Evolutionary conservation across 2,888 invertebrate species (phyloP).

Genomic region (Ferrisia virgata): DNA sequence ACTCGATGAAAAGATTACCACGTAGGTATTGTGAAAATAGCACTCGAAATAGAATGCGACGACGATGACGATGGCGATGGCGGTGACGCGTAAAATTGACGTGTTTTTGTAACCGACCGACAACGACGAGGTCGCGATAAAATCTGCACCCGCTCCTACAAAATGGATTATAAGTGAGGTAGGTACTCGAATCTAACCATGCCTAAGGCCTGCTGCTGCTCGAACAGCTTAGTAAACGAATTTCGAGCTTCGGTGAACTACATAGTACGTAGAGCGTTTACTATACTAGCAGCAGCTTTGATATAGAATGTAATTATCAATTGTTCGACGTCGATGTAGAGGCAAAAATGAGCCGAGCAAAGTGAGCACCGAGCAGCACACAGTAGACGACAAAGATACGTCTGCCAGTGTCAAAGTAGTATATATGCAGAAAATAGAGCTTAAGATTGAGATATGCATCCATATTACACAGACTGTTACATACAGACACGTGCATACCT

Average conservation of each 20-base stretch:
- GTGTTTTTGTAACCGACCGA: neutral
- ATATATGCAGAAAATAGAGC: no score
- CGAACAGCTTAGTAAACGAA: neutral
- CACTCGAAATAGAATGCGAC: neutral
- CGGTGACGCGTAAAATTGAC: neutral
- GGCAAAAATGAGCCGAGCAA: neutral
- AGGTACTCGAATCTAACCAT: neutral
- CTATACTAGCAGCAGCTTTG: no score
- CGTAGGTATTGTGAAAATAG: neutral
- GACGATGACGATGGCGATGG: neutral
- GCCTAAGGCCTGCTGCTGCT: neutral
- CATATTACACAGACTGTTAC: no score
- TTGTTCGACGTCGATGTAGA: neutral
- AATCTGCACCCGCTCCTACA: neutral
- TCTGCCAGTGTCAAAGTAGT: no score
- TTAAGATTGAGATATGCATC: no score
- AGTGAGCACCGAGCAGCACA: neutral
- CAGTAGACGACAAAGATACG: neutral
- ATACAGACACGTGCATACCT: no score
- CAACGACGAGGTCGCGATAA: neutral
- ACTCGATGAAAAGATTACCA: neutral
- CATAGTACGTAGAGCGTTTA: neutral
- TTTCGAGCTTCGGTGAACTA: neutral
- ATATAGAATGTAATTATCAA: neutral
- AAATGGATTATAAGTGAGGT: neutral